Evolutionary conservation across 2,797 vertebrate genomes (phyloP).

Genomic region (Dipus sagitta): DNA sequence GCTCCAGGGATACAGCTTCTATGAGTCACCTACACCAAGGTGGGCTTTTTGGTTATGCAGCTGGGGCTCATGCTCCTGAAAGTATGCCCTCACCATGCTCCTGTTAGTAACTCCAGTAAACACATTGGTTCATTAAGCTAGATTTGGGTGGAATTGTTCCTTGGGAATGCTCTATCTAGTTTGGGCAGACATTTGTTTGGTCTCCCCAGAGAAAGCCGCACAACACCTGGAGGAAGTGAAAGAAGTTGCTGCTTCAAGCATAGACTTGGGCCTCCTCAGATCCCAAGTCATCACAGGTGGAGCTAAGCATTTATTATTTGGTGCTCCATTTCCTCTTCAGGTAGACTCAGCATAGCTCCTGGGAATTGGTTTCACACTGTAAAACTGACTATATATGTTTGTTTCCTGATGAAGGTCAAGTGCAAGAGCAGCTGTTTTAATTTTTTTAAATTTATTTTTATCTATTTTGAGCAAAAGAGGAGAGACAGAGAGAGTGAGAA

Average conservation of each 20-base stretch:
- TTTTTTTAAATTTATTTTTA: too few relatives aligned
- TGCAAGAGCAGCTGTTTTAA: too few relatives aligned
- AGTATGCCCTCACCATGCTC: too few relatives aligned
- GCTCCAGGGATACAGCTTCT: not conserved
- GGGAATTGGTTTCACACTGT: not conserved
- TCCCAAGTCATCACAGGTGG: not conserved
- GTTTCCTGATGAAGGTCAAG: not conserved
- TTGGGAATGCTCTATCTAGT: too few relatives aligned
- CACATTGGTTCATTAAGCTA: too few relatives aligned
- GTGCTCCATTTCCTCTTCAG: not conserved
- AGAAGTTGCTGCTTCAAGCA: not conserved
- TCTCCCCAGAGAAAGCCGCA: too few relatives aligned
- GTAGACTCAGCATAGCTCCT: not conserved
- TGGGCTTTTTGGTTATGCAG: not conserved
- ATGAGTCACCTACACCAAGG: not conserved
- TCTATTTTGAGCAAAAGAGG: too few relatives aligned
- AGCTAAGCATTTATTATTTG: not conserved
- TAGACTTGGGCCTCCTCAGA: not conserved
- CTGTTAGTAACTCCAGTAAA: not conserved
- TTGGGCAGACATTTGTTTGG: too few relatives aligned
- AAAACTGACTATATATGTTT: not conserved
- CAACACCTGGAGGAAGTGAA: not conserved
- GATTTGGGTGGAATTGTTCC: too few relatives aligned
- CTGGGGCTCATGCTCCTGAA: not conserved
- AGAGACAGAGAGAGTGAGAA: too few relatives aligned